Conservation (phyloP, 2,888 invertebrate genomes). For the Crematogaster levior region DNA sequence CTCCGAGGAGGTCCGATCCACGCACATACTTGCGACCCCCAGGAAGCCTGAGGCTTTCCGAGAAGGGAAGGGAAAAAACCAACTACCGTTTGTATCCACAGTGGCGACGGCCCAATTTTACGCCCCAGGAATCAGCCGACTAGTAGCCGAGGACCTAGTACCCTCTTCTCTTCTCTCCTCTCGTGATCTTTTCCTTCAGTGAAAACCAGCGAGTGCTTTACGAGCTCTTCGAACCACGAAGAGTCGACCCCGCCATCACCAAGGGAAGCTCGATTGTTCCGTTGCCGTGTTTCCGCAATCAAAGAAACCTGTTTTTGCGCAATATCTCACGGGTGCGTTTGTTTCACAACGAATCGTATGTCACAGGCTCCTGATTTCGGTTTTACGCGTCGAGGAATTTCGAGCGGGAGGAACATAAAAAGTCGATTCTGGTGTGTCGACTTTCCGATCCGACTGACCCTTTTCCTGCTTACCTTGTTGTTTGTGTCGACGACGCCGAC, state of each 20-base stretch:
- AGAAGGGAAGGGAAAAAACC: slow-evolving; percentile 44
- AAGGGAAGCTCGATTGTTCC: slow-evolving; percentile 64
- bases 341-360: slow-evolving; percentile 27
- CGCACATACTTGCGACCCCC: slow-evolving; percentile 54
- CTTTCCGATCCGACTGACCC: slow-evolving; percentile 22
- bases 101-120: slow-evolving; percentile 71
- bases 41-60: slow-evolving; percentile 55
- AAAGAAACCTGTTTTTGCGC: slow-evolving; percentile 55
- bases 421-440: not conserved
- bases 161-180: not conserved
- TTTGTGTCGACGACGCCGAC: slow-evolving; percentile 13
- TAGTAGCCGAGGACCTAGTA: slow-evolving; percentile 47
- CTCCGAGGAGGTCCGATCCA: slow-evolving; percentile 65
- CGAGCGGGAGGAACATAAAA: not conserved
- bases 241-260: slow-evolving; percentile 27
- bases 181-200: slow-evolving; percentile 70
- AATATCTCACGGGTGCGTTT: slow-evolving; percentile 33
- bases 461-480: slow-evolving; percentile 12
- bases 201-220: slow-evolving; percentile 70
- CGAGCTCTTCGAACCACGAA: slow-evolving; percentile 63
- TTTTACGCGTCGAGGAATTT: slow-evolving; percentile 1
- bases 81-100: slow-evolving; percentile 3
- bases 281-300: slow-evolving; percentile 57
- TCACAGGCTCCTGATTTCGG: not conserved
- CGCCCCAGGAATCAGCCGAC: slow-evolving; percentile 72